Conservation (phyloP, 2,113 vertebrate genomes). For the Neolamprologus fasciatus region DNA sequence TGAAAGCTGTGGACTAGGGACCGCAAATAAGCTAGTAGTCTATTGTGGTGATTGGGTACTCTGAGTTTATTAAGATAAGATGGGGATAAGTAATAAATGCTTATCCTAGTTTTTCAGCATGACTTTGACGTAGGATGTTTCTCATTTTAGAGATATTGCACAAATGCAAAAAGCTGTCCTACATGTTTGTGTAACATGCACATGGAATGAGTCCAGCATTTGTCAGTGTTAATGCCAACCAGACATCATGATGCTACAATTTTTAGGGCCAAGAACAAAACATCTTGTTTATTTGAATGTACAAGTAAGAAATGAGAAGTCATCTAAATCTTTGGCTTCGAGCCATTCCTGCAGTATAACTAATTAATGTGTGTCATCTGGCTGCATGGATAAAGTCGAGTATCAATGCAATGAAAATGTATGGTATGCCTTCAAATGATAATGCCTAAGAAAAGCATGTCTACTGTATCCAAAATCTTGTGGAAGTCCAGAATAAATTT, state of each 20-base stretch:
- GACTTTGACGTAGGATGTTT: background rate
- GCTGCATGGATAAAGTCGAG: background rate
- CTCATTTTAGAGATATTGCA: background rate
- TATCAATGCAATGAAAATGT: background rate
- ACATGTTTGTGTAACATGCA: background rate
- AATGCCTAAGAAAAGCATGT: background rate
- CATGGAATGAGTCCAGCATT: background rate
- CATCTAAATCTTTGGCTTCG: background rate
- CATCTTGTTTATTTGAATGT: background rate
- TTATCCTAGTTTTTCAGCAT: background rate
- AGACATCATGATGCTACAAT: background rate
- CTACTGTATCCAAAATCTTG: background rate
- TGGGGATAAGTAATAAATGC: background rate
- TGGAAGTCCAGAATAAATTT: rapidly evolving
- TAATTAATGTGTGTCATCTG: background rate
- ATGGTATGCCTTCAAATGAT: background rate
- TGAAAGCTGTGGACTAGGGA: background rate
- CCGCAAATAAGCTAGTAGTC: background rate
- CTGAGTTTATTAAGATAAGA: background rate
- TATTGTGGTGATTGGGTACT: rapidly evolving
- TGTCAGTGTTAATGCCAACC: background rate
- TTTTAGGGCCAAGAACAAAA: background rate
- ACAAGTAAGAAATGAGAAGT: background rate
- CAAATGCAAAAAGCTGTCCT: background rate
- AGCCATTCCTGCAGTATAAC: background rate